Conservation (phyloP, 2,888 invertebrate species). For the Acheta domesticus region DNA sequence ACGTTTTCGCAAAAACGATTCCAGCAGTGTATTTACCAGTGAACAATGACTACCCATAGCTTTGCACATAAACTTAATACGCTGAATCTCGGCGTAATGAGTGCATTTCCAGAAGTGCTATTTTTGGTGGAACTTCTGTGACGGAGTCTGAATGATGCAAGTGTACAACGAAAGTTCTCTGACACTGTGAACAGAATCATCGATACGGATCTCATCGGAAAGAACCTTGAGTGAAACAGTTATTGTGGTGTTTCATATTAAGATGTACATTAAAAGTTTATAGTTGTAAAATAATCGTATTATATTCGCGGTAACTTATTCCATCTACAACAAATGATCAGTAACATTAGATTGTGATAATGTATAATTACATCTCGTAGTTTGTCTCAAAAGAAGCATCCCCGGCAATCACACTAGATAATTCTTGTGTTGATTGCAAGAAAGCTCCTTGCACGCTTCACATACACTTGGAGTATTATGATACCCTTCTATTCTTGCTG, state of each 20-base stretch:
- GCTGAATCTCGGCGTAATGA: too few species aligned
- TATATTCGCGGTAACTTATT: conserved; percentile 27
- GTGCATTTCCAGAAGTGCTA: too few species aligned
- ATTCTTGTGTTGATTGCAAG: too few species aligned
- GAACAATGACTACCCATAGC: too few species aligned
- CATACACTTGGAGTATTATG: neutral
- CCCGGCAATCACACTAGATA: too few species aligned
- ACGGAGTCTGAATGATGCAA: neutral
- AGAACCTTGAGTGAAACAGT: neutral
- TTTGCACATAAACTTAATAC: too few species aligned
- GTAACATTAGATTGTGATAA: conserved; percentile 23
- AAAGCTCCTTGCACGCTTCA: neutral
- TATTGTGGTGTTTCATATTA: neutral
- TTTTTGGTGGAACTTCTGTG: neutral
- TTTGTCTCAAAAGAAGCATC: neutral
- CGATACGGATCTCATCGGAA: neutral
- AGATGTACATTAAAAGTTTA: conserved; percentile 11
- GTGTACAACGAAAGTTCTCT: conserved; percentile 2
- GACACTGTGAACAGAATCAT: neutral
- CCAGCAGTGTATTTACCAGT: too few species aligned
- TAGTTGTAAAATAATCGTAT: conserved; percentile 9
- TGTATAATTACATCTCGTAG: conserved; percentile 21
- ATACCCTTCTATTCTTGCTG: conserved; percentile 1
- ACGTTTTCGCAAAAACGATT: too few species aligned
- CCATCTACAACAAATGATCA: conserved; percentile 18